These are phyloP conservation scores for Hofmannophila pseudospretella DNA, from an alignment of 2,888 invertebrate species.

Conservation along the genomic window DNA sequence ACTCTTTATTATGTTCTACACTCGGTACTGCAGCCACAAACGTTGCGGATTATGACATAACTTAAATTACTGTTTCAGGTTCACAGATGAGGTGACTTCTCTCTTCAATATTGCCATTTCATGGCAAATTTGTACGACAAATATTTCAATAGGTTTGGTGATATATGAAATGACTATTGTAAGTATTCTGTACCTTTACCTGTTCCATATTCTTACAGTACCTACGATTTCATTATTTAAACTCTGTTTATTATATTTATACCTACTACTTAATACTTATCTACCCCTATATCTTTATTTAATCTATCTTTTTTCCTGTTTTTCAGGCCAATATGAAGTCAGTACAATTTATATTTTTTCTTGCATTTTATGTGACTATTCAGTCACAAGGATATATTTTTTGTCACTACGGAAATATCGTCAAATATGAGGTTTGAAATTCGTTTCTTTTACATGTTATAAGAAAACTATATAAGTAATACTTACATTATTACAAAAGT, in stretches of 20 bases:
- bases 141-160: constrained; percentile 24
- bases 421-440: constrained; percentile 37
- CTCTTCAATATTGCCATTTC: constrained; percentile 28
- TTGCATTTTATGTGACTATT: constrained; percentile 15
- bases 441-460: too few relatives aligned
- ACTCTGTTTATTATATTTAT: too few relatives aligned
- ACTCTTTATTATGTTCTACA: too few relatives aligned
- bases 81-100: constrained; percentile 24
- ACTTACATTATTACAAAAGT: too few relatives aligned
- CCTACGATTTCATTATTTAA: too few relatives aligned
- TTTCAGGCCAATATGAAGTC: constrained; percentile 29
- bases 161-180: constrained; percentile 32
- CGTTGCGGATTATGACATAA: too few relatives aligned
- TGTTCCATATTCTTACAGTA: too few relatives aligned
- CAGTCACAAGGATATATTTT: constrained; percentile 32
- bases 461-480: too few relatives aligned
- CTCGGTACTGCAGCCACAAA: too few relatives aligned
- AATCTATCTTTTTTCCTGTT: constrained; percentile 21
- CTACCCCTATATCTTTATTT: too few relatives aligned
- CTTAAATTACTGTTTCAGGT: constrained; percentile 42
- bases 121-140: constrained; percentile 30
- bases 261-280: too few relatives aligned
- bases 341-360: constrained; percentile 22
- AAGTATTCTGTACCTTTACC: too few relatives aligned
- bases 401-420: constrained; percentile 36